Conservation (phyloP, 64 coral and sea anemone species). For the Actinia tenebrosa region DNA sequence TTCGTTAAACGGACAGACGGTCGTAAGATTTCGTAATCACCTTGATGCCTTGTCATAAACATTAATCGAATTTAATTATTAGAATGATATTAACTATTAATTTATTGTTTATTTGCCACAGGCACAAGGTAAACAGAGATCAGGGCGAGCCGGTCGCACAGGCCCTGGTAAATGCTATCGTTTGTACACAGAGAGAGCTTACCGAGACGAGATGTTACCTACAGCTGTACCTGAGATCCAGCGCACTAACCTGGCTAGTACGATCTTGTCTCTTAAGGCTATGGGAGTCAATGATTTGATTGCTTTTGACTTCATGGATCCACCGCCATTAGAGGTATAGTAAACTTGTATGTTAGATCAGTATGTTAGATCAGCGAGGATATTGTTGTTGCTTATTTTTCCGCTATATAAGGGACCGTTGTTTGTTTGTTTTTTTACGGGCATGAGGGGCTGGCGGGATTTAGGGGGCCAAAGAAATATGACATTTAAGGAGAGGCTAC, state of each 20-base stretch:
- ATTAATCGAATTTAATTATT: neutral
- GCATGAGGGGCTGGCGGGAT: too few species aligned
- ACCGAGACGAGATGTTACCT: conserved; percentile 94
- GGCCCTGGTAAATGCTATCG: conserved; percentile 99
- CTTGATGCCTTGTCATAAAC: too few species aligned
- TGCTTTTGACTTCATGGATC: conserved; percentile 97
- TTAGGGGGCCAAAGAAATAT: too few species aligned
- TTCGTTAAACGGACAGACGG: too few species aligned
- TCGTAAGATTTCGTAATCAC: too few species aligned
- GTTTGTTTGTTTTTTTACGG: too few species aligned
- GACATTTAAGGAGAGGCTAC: too few species aligned
- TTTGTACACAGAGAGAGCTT: conserved; percentile 94
- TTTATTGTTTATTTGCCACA: neutral
- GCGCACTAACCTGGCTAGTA: conserved; percentile 90
- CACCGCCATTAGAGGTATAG: conserved; percentile 89
- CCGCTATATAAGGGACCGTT: too few species aligned
- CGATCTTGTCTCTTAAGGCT: conserved; percentile 94
- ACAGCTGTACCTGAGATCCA: conserved; percentile 98
- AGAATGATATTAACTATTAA: neutral
- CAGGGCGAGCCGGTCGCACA: conserved; percentile 90
- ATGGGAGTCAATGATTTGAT: conserved; percentile 97
- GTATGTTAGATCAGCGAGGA: too few species aligned
- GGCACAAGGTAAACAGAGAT: conserved; percentile 97
- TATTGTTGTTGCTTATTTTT: too few species aligned
- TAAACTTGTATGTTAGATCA: neutral